Conservation (phyloP, 53 echinoderm and acorn worm species). For the Hippasteria phrygiana region DNA sequence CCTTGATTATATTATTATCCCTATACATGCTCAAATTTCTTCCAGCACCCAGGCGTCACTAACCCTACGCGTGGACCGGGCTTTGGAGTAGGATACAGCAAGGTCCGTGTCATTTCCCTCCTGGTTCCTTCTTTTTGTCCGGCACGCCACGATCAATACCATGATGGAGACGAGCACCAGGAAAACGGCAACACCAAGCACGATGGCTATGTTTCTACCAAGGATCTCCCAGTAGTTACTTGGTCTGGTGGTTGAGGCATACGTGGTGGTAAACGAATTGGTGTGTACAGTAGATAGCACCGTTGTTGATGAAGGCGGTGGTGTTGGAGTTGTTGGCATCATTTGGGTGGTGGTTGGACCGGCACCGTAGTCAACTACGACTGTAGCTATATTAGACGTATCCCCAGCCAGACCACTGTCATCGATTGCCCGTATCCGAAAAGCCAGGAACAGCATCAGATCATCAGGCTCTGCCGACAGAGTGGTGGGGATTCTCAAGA, state of each 20-base stretch:
- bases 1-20: neutral
- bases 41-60: slow-evolving; percentile 73
- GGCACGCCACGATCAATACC: neutral
- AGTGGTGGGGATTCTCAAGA: neutral
- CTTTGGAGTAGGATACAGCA: slow-evolving; percentile 5
- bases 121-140: neutral
- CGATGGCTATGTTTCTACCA: slow-evolving; percentile 12
- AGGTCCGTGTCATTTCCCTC: neutral
- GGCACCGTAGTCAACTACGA: slow-evolving; percentile 18
- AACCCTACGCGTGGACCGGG: slow-evolving; percentile 44
- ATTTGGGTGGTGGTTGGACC: neutral
- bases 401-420: slow-evolving; percentile 50
- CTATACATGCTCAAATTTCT: slow-evolving; percentile 34
- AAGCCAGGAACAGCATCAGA: slow-evolving; percentile 1
- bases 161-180: neutral
- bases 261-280: neutral
- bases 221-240: neutral
- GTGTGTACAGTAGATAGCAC: neutral
- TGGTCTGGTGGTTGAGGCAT: neutral
- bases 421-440: slow-evolving; percentile 35
- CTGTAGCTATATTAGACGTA: slow-evolving; percentile 42
- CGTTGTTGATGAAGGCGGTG: slow-evolving; percentile 19
- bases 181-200: slow-evolving; percentile 4
- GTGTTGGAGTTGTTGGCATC: neutral
- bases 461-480: neutral